Evolutionary conservation across 2,888 invertebrate species (phyloP), one percentile per base, ranked within the genome.

Genomic region (Melieria picta): DNA sequence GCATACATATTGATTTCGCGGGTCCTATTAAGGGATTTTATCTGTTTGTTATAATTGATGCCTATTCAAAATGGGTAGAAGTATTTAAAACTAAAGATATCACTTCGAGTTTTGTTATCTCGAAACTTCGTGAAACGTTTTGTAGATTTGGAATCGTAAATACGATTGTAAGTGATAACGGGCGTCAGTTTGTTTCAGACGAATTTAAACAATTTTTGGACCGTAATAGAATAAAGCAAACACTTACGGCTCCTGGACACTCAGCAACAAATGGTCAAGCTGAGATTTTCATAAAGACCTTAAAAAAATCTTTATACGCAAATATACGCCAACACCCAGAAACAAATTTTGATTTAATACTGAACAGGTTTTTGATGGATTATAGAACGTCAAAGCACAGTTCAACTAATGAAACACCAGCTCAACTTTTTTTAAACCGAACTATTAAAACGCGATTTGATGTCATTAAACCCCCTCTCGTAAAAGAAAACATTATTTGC

Each of bases 201-300:
- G 65, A 70, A 11, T 71, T 71, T 63, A n/a, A 67, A 46, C 6
- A 7, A 3, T 67, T 56, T 46, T 11, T 47, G 3, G 42, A 42
- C 42, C 7, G 3, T 7, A 70, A 74, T 42, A 62, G 57, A 16
- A 60, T 72, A 0, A 66, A 65, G 7, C 72, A 74, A 52, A 50
- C 71, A 60, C 65, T 74, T 7, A 78, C 77, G 4, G 76, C 79
- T 7, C 74, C 77, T 16, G 73, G 76, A 11, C 76, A 71, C 50
- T 62, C 72, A 7, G 45, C 69, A 3, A 62, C 72, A 9, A 69
- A 69, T 30, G 72, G 69, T 7, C 71, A 65, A 52, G 65, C 58
- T 4, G 70, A 65, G 45, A 71, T 45, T 61, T 65, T 61, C 46
- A 52, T 65, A 9, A 71, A 65, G 65, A 64, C 52, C 10, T 65